phyloP scores from a whole-genome alignment of 1,140 invertebrate species.

The Heliconius himera region DNA sequence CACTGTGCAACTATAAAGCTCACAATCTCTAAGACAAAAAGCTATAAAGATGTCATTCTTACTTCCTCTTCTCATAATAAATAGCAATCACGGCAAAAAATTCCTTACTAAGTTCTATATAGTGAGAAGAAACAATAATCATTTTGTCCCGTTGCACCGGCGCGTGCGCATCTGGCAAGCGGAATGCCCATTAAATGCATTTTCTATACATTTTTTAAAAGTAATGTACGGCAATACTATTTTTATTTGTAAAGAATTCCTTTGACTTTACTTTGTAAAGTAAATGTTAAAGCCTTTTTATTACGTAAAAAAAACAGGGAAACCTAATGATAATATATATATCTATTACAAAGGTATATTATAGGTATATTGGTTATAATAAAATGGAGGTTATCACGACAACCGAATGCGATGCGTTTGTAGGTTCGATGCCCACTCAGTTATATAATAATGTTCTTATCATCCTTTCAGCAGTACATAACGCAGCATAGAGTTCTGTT shows the following conservation, averaged over 20 bases:
- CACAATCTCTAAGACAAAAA: neutral
- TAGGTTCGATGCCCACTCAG: no score
- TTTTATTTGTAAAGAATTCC: neutral
- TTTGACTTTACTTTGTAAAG: neutral
- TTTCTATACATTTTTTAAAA: conserved; percentile 5
- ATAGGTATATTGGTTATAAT: no score
- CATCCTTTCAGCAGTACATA: no score
- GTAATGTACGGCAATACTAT: neutral
- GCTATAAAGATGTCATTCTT: neutral
- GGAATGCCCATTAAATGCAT: conserved; percentile 25
- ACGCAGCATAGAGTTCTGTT: no score
- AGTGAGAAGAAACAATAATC: conserved; percentile 15
- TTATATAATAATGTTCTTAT: no score
- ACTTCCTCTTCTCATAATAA: neutral
- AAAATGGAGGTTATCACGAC: no score
- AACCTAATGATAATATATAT: no score
- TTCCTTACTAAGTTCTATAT: neutral
- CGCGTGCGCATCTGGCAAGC: conserved; percentile 37
- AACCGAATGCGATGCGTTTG: no score
- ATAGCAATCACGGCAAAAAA: neutral
- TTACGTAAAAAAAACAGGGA: no score
- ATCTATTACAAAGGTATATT: no score
- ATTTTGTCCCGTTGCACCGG: conserved; percentile 43
- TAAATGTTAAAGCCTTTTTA: no score
- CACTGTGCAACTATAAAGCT: neutral